A percentile compares a stretch with the other conserved stretches of the same genome.
These are phyloP conservation scores for Puma concolor DNA, from an alignment of 2,113 vertebrate genomes.

Conservation along the genomic window DNA sequence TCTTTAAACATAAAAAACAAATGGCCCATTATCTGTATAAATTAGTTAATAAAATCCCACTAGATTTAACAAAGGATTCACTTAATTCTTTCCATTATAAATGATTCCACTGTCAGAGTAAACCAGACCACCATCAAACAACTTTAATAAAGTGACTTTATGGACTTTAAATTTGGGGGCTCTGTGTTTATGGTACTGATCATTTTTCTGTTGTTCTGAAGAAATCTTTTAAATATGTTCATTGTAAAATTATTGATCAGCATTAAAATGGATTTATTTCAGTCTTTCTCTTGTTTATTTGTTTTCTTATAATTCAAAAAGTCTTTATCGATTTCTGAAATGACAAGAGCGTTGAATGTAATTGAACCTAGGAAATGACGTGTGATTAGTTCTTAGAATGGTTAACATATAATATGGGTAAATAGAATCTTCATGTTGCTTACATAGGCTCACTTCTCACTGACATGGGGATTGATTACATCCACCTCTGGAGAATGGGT, in stretches of 20 bases:
- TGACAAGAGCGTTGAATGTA: not conserved
- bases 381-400: not conserved
- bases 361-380: not conserved
- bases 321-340: not conserved
- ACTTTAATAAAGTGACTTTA: not conserved
- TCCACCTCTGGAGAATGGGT: not conserved
- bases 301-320: conserved; percentile 2
- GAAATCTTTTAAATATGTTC: not conserved
- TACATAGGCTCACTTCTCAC: not conserved
- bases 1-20: conserved; percentile 14
- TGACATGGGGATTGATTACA: not conserved
- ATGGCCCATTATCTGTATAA: not conserved
- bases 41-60: conserved; percentile 37
- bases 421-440: not conserved
- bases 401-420: not conserved
- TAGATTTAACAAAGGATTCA: not conserved
- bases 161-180: conserved; percentile 17
- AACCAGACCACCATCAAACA: not conserved
- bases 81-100: not conserved
- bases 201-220: not conserved
- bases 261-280: not conserved
- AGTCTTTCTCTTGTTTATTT: not conserved
- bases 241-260: not conserved
- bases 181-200: not conserved
- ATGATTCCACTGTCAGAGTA: not conserved